Base-by-base conservation (phyloP, 1,140 invertebrate species). In the Lethrus apterus region DNA sequence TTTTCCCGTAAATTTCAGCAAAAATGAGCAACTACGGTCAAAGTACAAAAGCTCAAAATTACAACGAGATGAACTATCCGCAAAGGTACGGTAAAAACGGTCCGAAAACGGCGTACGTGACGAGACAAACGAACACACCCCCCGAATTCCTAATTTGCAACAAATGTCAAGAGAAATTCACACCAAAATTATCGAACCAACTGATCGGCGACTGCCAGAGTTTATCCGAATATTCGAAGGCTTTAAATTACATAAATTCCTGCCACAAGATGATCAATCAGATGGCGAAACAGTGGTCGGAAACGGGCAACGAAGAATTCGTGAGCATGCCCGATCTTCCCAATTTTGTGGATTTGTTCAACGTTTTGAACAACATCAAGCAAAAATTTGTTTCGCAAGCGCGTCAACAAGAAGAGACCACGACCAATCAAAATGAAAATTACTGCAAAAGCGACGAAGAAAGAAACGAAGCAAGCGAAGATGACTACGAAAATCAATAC, bases 161-260 rank as follows among this genome's bases (percentile, higher is more conserved):
- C 15, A 10, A 15, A 26, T 42, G 40, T 14, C 11, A 26, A 4
- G 40, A 42, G 23, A 42, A 42, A 21, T 8, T 42, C 14, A 17
- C 4, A 3, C 21, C 21, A 3, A 42, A 29, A 11, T 20, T 4
- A 14, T 10, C 17, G 11, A 42, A 29, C 29, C 11, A 14, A 10
- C 14, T 10, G 1, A 8, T 29, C 8, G 40, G 40, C 11, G 40
- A 42, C 17, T 29, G 24, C 21, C 11, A 29, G 5, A 42, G 23
- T 8, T 15, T 42, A 15, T 8, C 21, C 2, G 40, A 42, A 29
- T 42, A 42, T n/a, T 15, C 11, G 4, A 42, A 42, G 10, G 40
- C 40, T 8, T 18, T 42, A 8, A 29, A 42, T 26, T 42, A 42
- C 13, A 42, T 42, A 11, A 42, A 42, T 14, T 42, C 40, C 23